phyloP scores from a whole-genome alignment of 2,888 invertebrate genomes.

The Synergus umbraculus region DNA sequence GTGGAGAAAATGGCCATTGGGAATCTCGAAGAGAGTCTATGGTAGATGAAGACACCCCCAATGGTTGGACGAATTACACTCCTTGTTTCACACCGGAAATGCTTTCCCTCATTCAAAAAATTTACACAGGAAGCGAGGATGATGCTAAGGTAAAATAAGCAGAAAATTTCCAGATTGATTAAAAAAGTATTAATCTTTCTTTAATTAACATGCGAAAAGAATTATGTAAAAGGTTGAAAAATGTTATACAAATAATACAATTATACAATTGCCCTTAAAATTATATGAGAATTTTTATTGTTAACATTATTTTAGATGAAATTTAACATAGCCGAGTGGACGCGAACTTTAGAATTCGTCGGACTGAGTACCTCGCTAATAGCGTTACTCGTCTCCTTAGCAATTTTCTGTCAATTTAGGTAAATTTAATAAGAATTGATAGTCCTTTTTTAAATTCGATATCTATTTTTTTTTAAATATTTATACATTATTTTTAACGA shows the following conservation, averaged over 20 bases:
- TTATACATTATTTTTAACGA: conserved; percentile 1
- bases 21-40: conserved; percentile 78
- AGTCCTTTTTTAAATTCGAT: neutral
- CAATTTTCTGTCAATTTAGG: conserved; percentile 91
- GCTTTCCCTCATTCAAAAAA: conserved; percentile 82
- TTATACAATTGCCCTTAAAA: too few species aligned
- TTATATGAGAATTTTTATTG: too few species aligned
- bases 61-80: conserved; percentile 91
- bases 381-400: conserved; percentile 86
- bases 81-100: conserved; percentile 87
- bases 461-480: conserved; percentile 31
- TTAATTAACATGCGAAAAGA: neutral
- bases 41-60: conserved; percentile 65
- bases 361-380: conserved; percentile 89
- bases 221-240: neutral
- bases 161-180: neutral
- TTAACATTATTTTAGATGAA: conserved; percentile 79
- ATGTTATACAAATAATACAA: too few species aligned
- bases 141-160: conserved; percentile 75
- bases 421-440: conserved; percentile 74
- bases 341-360: conserved; percentile 87
- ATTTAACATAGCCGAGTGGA: conserved; percentile 84
- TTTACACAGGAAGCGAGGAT: conserved; percentile 79
- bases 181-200: neutral
- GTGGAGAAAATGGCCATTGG: conserved; percentile 86